Base-by-base conservation (phyloP, 2,797 vertebrate genomes). In the Limnodromus scolopaceus region DNA sequence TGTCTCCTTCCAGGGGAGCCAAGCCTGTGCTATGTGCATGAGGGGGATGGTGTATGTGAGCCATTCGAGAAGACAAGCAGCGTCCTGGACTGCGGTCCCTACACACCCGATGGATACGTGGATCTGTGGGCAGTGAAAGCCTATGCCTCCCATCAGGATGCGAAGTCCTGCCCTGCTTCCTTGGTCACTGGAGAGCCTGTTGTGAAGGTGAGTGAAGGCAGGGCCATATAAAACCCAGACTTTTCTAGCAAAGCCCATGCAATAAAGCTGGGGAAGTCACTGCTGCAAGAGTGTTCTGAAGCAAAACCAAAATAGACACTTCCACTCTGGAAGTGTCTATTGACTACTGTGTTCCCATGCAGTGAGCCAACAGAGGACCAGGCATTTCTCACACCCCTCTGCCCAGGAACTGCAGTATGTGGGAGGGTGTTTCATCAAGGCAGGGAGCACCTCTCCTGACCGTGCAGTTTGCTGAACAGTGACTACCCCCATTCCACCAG, bases 41-140 rank as follows among this genome's bases (percentile, higher is more conserved):
- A 99, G 4, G 99, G 99, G 14, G 99, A 99, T 1, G 99, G 99
- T 0, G 95, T 99, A 63, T 99, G 99, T 68, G 99, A 99, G 93
- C 98, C 99, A 14, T 99, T 99, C 10, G 99, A 99, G 96, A 98
- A 95, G 58, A 97, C 92, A 68, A 98, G 94, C 97, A 99, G 98
- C 54, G 51, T 98, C 70, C 96, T 93, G 71, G 99, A 99, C 97
- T 99, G 99, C 70, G 99, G 98, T 25, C 98, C 99, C 78, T 98
- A 98, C 76, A 99, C 99, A 8, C 99, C 99, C 0, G 81, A 98
- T 72, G 99, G 98, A 39, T 99, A 98, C 17, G 87, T 94, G 53
- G 99, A 99, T 89, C 99, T 99, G 93, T 99, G 99, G 99, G 99
- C 99, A 38, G 96, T 86, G 20, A 98, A 96, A 7, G 99, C 99